Base-by-base conservation (phyloP, 53 echinoderm and acorn worm genomes). In the Hippasteria phrygiana region DNA sequence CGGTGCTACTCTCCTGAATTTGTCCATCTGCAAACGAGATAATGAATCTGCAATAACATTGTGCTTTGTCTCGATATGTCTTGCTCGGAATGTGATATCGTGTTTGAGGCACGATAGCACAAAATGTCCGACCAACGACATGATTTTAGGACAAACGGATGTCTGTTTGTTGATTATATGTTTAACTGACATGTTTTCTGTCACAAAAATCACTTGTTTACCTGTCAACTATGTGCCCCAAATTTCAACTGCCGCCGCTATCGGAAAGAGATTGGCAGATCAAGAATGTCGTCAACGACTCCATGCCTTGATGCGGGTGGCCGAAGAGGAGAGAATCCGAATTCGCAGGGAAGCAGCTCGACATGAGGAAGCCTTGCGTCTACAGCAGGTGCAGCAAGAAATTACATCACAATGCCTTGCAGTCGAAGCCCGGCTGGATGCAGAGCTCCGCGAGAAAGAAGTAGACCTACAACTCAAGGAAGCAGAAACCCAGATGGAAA, bases 81-180 rank as follows among this genome's bases (percentile, higher is more conserved):
- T 18, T 28, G 63, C 63, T 18, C 28, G 24, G 28, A 63, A 63
- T 3, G 63, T 6, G 3, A 63, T 63, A 29, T 63, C 37, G 13
- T 32, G 31, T 14, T 48, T 10, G 0, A 77, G 31, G 51, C 77
- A 77, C 10, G 22, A 1, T 14, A 77, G 28, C 46, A 77, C 77
- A 46, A 77, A 48, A 8, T 46, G 46, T 14, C 77, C 3, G 4
- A 50, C 50, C 2, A 77, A 51, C 7, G 17, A 24, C 77, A 77
- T 77, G 28, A 77, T 46, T 6, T 31, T 42, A n/a, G 77, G 45
- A 5, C 77, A 42, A 6, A 11, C 31, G 1, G 77, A 48, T 5
- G 77, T 77, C 4, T 77, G 77, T 31, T 51, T 77, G 14, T 72
- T 72, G 4, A 72, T 77, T 33, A 77, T 51, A 22, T 42, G 27